Conservation (phyloP, 2,888 invertebrate genomes). For the Cryptosula pallasiana region DNA sequence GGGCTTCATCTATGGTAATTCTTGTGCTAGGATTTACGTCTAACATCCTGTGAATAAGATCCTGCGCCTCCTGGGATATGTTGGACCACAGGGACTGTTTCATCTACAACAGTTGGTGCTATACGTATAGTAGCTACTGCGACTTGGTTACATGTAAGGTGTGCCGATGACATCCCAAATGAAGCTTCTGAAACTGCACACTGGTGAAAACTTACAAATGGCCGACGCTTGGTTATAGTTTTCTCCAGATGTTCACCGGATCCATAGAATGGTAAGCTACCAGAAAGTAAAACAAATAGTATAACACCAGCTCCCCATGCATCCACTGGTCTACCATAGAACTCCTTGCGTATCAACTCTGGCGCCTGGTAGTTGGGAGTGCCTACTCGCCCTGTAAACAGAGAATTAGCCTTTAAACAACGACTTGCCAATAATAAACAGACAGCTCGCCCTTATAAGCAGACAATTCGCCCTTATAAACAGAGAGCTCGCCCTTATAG, state of each 20-base stretch:
- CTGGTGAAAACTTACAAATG: constrained; percentile 13
- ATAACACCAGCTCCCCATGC: constrained; percentile 96
- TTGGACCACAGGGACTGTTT: constrained; percentile 84
- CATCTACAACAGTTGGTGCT: constrained; percentile 71
- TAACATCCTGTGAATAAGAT: constrained; percentile 87
- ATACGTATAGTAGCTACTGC: too few species aligned
- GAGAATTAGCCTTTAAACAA: too few species aligned
- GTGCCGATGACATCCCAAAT: too few species aligned
- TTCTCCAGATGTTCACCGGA: constrained; percentile 78
- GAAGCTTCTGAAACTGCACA: too few species aligned
- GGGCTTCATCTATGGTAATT: constrained; percentile 88
- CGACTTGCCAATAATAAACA: too few species aligned
- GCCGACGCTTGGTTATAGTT: neutral
- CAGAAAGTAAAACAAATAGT: constrained; percentile 86
- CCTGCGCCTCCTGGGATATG: constrained; percentile 90
- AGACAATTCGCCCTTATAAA: too few species aligned
- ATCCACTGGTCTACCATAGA: constrained; percentile 80
- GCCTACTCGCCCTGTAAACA: constrained; percentile 75
- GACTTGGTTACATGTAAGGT: too few species aligned
- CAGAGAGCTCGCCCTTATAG: too few species aligned
- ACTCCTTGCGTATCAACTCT: constrained; percentile 84
- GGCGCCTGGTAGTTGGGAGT: constrained; percentile 98
- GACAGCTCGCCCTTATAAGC: too few species aligned
- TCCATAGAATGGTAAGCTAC: constrained; percentile 90
- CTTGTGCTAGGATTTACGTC: constrained; percentile 84